Evolutionary conservation across 2,888 invertebrate species (phyloP).

Genomic region (Sphinx pinastri): DNA sequence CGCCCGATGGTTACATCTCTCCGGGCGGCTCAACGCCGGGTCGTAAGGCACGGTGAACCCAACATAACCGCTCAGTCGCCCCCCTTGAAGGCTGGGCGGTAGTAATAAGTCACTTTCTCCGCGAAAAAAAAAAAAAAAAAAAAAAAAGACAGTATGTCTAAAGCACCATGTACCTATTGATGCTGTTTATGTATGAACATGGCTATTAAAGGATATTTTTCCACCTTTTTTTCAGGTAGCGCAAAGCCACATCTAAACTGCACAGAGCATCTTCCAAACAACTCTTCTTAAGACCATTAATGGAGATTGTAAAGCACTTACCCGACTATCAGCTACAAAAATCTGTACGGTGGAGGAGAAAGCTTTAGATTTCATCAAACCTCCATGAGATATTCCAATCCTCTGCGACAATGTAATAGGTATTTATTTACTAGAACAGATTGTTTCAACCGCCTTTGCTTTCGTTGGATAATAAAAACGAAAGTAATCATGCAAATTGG

Average conservation of each 20-base stretch:
- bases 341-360: not conserved
- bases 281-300: not conserved
- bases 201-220: too few species aligned
- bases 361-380: not conserved
- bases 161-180: too few species aligned
- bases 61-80: too few species aligned
- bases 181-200: too few species aligned
- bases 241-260: not conserved
- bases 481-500: constrained; percentile 85
- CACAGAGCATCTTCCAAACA: not conserved
- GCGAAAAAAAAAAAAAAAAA: too few species aligned
- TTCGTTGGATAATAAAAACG: constrained; percentile 76
- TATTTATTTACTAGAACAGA: constrained; percentile 22
- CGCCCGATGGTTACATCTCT: too few species aligned
- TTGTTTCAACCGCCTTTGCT: constrained; percentile 13
- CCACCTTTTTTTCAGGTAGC: not conserved
- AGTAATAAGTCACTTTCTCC: too few species aligned
- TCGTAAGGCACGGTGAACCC: too few species aligned
- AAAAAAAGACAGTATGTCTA: too few species aligned
- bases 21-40: too few species aligned
- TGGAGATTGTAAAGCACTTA: not conserved
- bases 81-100: too few species aligned
- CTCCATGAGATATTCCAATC: not conserved
- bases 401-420: not conserved
- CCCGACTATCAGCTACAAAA: not conserved